Conservation (phyloP, 37 sponge, comb jelly and placozoan genomes). For the Spongia lamella region DNA sequence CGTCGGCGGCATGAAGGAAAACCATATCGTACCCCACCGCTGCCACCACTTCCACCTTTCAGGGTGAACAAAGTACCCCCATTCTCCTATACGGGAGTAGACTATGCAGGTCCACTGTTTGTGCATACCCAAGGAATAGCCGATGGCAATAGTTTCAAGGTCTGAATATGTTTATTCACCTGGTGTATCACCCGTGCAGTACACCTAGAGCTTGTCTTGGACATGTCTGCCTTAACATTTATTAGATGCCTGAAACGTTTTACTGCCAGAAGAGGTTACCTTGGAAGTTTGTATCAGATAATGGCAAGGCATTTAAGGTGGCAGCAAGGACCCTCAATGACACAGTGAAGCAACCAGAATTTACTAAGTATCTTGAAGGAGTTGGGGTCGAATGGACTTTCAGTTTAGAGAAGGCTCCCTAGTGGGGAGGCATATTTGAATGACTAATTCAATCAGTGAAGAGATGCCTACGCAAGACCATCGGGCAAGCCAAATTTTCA, state of each 20-base stretch:
- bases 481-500: constrained; percentile 19
- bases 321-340: not conserved
- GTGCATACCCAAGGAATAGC: too few species aligned
- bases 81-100: constrained; percentile 30
- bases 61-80: constrained; percentile 25
- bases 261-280: constrained; percentile 21
- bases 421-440: constrained; percentile 43
- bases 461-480: constrained; percentile 25
- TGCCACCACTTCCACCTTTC: constrained; percentile 43
- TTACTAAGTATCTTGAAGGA: not conserved
- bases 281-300: constrained; percentile 16
- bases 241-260: constrained; percentile 15
- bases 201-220: constrained; percentile 39
- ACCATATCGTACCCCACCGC: constrained; percentile 21
- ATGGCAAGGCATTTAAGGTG: constrained; percentile 27
- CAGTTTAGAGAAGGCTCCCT: too few species aligned
- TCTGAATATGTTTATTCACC: constrained; percentile 39
- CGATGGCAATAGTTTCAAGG: constrained; percentile 12
- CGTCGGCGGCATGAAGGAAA: constrained; percentile 21
- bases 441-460: constrained; percentile 12
- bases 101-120: constrained; percentile 47
- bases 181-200: constrained; percentile 43
- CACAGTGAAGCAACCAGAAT: not conserved
- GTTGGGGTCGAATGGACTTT: constrained; percentile 33
- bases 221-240: constrained; percentile 17